Evolutionary conservation across 2,797 vertebrate genomes (phyloP), one percentile per base, ranked within the genome.

Genomic region (Epinephelus coioides): DNA sequence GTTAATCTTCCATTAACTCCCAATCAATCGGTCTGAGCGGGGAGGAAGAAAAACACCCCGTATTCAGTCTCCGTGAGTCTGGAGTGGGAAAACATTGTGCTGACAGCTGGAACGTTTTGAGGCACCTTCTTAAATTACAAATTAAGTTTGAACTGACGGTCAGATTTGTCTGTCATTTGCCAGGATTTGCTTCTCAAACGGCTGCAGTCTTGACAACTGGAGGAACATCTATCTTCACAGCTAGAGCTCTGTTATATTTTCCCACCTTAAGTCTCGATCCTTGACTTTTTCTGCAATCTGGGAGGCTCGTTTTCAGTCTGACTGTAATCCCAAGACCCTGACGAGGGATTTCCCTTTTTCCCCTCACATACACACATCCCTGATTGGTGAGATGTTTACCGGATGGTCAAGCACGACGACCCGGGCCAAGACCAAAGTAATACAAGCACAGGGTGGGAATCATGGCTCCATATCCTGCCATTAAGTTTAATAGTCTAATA

Each of bases 81-180:
- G n/a, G 5, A 68, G 62, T 6, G 57, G 66, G 66, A 53, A 68
- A 64, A 68, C 56, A 38, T 76, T n/a, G 67, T 50, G 78, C 84
- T 84, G 83, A 92, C 85, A 74, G 70, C 2, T 34, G 79, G 69
- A 88, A 78, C 71, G 57, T 78, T 87, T 89, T 38, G 8, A 85
- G 64, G 87, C 87, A 81, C 75, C 81, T 86, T 69, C 86, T 88
- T 21, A 1, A 14, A 40, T 88, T 89, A 47, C 84, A 78, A 73
- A 85, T 81, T 40, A 73, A 85, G 70, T 86, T 76, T 70, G 72
- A 86, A 40, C 69, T n/a, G 68, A 69, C 6, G 30, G 51, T 77
- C 65, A 49, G 34, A 67, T 82, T 80, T 53, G 53, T 75, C 44
- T 3, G 11, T 63, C 74, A 46, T 68, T 44, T 51, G 57, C 71